Evolutionary conservation across 2,113 vertebrate genomes (phyloP), one percentile per base, ranked within the genome.

Genomic region (Balaeniceps rex): DNA sequence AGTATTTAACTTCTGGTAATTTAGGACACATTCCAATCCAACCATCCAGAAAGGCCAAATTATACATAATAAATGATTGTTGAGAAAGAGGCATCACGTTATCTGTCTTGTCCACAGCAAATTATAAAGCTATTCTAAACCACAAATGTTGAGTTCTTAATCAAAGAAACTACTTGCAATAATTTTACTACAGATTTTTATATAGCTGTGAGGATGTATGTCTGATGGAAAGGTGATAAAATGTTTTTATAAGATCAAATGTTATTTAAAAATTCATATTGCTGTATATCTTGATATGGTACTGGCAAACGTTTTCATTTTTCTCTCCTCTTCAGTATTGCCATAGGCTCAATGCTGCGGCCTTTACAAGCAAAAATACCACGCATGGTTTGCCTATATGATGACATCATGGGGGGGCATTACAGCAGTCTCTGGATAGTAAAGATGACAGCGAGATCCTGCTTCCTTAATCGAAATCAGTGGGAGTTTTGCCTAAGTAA

Each of bases 251-350:
- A 70, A 68, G 72, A 97, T 90, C 89, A 96, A 95, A 77, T 51
- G 72, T 83, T 83, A 92, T 60, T 96, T 92, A 94, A 95, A 92
- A 95, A 94, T 90, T 95, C 79, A 74, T 95, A 85, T 91, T 92
- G 94, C 88, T 97, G 64, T 81, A 93, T 94, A 94, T 90, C 91
- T 98, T 95, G 92, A 79, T 83, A 96, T 77, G 81, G 70, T 88
- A 71, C 96, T 84, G 91, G 97, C 90, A 94, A 97, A 95, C 68
- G 92, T 96, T 94, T 96, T 97, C 91, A 72, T 97, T 97, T 87
- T 87, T 95, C 90, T 95, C 92, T 93, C 87, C 90, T 95, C 97
- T 97, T 91, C 72, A 70, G 87, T 58, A 38, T n/a, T 97, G 95
- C 94, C 92, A 79, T 79, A 23, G 69, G 64, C 79, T 95, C 57